Evolutionary conservation across 2,797 vertebrate genomes (phyloP), one percentile per base, ranked within the genome.

Genomic region (Gallinago solitaria): DNA sequence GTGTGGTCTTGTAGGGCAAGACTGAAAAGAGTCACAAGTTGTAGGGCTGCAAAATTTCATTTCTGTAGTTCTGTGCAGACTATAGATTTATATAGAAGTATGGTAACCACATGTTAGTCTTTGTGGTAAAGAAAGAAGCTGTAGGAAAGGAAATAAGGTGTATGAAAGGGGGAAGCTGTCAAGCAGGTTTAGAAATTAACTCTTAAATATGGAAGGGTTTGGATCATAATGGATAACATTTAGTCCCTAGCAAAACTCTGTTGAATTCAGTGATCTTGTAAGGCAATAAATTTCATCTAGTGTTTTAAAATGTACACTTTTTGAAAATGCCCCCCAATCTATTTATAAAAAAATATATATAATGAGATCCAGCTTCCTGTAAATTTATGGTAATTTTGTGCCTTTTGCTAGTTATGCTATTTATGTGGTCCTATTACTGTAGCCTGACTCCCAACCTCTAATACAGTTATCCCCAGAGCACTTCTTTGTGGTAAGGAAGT

Each of bases 401-500:
- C 60, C 10, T 92, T 83, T 88, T 68, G 12, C 43, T 75, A 21
- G 64, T 50, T 81, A 51, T 23, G 47, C 53, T 86, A 21, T 89
- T 87, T 87, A 75, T 68, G 47, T 43, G 28, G 33, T 74, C 45
- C 41, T 77, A 0, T 81, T 75, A n/a, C 75, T 87, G 60, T 41
- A 87, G 81, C 79, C 82, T 69, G 64, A 50, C 64, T 85, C 53
- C 71, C 30, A 41, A 27, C 20, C 27, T 91, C 57, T 90, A 54
- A 88, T 86, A 63, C 10, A 86, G 87, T 86, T 93, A 78, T 83
- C 73, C 85, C 78, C 30, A 13, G 57, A 83, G 80, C 85, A 69
- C 73, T 86, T 68, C 76, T 95, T 88, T 92, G 74, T 63, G 70
- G 77, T 67, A 51, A 95, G 61, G 83, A 90, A 83, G 63, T 81